These are phyloP conservation scores for Urechis unicinctus DNA, from an alignment of 2,888 invertebrate species.

Conservation along the genomic window DNA sequence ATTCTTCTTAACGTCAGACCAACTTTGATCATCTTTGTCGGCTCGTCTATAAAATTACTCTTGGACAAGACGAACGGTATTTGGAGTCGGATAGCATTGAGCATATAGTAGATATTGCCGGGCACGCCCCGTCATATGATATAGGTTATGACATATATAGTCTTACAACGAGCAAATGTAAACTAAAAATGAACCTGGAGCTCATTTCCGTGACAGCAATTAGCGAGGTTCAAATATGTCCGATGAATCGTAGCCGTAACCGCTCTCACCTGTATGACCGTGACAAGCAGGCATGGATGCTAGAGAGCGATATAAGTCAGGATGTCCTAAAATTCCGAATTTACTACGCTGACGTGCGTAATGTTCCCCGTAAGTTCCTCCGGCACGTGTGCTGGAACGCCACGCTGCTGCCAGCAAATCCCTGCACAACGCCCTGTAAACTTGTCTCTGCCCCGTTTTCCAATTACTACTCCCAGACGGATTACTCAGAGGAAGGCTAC, in stretches of 20 bases:
- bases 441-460: slow-evolving; percentile 70
- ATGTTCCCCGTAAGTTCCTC: slow-evolving; percentile 72
- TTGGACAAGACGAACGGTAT: slow-evolving; percentile 47
- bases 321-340: slow-evolving; percentile 69
- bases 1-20: slow-evolving; percentile 63
- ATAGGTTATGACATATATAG: slow-evolving; percentile 31
- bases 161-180: slow-evolving; percentile 31
- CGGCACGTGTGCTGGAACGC: slow-evolving; percentile 50
- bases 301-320: slow-evolving; percentile 71
- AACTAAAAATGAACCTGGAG: slow-evolving; percentile 64
- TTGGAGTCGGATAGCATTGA: slow-evolving; percentile 39
- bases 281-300: slow-evolving; percentile 73
- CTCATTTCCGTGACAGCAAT: slow-evolving; percentile 68
- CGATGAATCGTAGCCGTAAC: slow-evolving; percentile 31
- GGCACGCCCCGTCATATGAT: slow-evolving; percentile 30
- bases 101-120: slow-evolving; percentile 35
- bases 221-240: slow-evolving; percentile 56
- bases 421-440: slow-evolving; percentile 52
- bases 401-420: slow-evolving; percentile 17
- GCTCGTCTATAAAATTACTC: slow-evolving; percentile 59
- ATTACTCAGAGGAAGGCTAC: slow-evolving; percentile 66
- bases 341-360: slow-evolving; percentile 53
- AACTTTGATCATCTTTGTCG: slow-evolving; percentile 75
- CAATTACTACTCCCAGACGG: slow-evolving; percentile 74
- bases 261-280: slow-evolving; percentile 65